Conservation (phyloP, 1,140 invertebrate species). For the Drosophila parvula region DNA sequence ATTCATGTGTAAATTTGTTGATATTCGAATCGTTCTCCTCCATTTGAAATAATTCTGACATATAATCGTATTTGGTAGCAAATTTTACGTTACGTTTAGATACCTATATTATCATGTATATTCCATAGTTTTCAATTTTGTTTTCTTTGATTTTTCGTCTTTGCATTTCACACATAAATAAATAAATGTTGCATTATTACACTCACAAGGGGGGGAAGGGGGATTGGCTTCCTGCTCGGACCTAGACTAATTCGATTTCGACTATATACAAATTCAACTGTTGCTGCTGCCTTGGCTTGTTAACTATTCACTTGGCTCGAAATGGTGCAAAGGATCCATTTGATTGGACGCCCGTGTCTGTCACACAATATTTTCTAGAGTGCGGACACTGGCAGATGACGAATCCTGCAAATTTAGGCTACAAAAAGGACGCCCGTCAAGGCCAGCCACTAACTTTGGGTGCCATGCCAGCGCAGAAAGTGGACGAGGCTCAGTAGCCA, state of each 20-base stretch:
- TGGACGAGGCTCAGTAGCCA: conserved; percentile 59
- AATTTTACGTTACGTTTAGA: conserved; percentile 35
- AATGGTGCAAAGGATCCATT: conserved; percentile 39
- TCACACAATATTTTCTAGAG: conserved; percentile 1
- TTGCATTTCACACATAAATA: conserved; percentile 40
- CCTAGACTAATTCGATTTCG: conserved; percentile 52
- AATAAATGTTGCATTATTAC: conserved; percentile 44
- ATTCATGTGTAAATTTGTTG: conserved; percentile 66
- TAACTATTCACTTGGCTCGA: conserved; percentile 60
- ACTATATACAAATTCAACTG: conserved; percentile 76
- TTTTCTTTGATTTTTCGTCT: conserved; percentile 14
- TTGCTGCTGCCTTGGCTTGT: conserved; percentile 68
- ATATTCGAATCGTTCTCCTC: conserved; percentile 30
- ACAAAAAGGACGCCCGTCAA: conserved; percentile 53
- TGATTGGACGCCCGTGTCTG: conserved; percentile 30
- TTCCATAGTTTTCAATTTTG: conserved; percentile 23
- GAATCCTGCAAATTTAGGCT: conserved; percentile 46
- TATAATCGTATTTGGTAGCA: conserved; percentile 43
- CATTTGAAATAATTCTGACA: conserved; percentile 34
- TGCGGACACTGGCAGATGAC: background rate
- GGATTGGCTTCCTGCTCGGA: conserved; percentile 24
- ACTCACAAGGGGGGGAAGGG: conserved; percentile 33
- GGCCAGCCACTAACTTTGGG: conserved; percentile 67
- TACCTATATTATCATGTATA: conserved; percentile 32
- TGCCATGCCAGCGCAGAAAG: conserved; percentile 62